Evolutionary conservation across 2,113 vertebrate species (phyloP), one percentile per base, ranked within the genome.

Genomic region (Pseudopodoces humilis): DNA sequence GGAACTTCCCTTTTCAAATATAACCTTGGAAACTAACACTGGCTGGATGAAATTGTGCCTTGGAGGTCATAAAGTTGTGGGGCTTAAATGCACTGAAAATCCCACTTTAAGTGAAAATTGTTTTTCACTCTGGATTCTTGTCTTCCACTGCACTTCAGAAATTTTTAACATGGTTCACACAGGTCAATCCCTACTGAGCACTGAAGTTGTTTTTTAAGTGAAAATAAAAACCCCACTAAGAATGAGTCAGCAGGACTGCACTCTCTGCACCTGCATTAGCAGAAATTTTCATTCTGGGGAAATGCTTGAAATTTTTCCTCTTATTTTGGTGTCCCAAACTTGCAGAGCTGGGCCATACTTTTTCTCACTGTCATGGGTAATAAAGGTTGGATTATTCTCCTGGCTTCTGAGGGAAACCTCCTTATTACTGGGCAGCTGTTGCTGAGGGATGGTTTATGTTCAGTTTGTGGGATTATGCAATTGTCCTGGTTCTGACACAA

Each of bases 391-490:
- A 91, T 92, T 83, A 89, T 62, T 94, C 53, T 79, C 15, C 39
- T 80, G 67, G 31, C 44, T 87, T 82, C 53, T 90, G 49, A 83
- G 53, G 50, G 63, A 84, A 83, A 52, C 56, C 56, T 88, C 88
- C 15, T 92, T 83, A 52, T 58, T 89, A 25, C 58, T 24, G 78
- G 81, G 74, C 86, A 95, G 90, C 81, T 93, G 90, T 74, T 37
- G 59, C 59, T 28, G 72, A 31, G 79, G 46, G 72, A 52, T 46
- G 77, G 50, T 92, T 78, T 83, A 15, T 33, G n/a, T 86, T 83
- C 79, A 59, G 0, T 86, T 78, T 88, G 88, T 62, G 55, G 69
- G 90, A 91, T 97, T 97, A 96, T 74, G 88, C 87, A 97, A 92
- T 92, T 83, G 92, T 60, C 86, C 81, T 95, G 75, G 39, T 97